phyloP scores from a whole-genome alignment of 2,888 invertebrate species.

The Andrena flavipes region DNA sequence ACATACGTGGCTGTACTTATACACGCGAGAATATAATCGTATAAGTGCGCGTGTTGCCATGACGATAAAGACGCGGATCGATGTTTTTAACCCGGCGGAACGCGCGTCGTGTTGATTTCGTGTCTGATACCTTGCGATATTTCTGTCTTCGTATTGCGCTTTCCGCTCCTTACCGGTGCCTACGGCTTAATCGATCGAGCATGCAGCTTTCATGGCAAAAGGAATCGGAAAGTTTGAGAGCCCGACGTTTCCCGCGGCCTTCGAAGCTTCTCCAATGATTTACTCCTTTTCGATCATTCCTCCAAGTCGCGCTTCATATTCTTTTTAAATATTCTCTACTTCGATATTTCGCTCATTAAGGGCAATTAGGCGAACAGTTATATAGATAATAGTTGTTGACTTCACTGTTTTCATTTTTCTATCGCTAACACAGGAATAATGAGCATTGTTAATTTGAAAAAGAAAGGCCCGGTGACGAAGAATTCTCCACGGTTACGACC shows the following conservation, averaged over 20 bases:
- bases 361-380: too few relatives aligned
- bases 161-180: conserved; percentile 54
- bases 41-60: conserved; percentile 73
- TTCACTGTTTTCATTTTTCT: background rate
- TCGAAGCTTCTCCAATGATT: background rate
- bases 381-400: background rate
- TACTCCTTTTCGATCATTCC: too few relatives aligned
- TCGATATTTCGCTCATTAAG: too few relatives aligned
- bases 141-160: conserved; percentile 60
- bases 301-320: background rate
- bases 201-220: conserved; percentile 23
- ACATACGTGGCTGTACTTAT: background rate
- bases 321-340: too few relatives aligned
- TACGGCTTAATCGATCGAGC: conserved; percentile 43
- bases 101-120: conserved; percentile 67
- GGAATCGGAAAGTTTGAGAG: conserved; percentile 28
- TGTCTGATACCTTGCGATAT: conserved; percentile 60
- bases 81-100: conserved; percentile 67
- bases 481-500: background rate
- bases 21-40: conserved; percentile 60
- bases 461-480: conserved; percentile 8
- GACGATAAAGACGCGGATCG: conserved; percentile 75
- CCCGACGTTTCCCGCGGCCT: too few relatives aligned
- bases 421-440: background rate
- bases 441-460: background rate